phyloP scores from a whole-genome alignment of 1,140 invertebrate species.

The Aphis gossypii region DNA sequence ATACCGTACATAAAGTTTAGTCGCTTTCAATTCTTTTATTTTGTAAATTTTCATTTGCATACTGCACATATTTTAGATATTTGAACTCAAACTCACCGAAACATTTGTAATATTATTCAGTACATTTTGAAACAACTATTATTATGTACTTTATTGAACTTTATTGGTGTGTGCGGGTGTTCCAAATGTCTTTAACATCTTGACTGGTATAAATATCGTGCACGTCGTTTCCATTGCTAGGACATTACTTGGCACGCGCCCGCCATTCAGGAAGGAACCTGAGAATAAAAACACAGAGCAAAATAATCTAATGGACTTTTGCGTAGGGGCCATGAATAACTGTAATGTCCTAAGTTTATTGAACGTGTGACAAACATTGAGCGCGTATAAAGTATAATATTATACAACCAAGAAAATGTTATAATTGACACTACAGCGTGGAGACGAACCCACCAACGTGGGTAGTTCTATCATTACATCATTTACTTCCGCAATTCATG shows the following conservation, averaged over 20 bases:
- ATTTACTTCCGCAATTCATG: neutral
- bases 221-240: slow-evolving; percentile 13
- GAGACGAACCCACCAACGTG: too few relatives aligned
- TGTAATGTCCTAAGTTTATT: slow-evolving; percentile 29
- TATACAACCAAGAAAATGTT: neutral
- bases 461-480: neutral
- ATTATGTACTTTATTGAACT: slow-evolving; percentile 24
- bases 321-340: neutral
- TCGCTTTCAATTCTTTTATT: neutral
- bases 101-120: slow-evolving; percentile 35
- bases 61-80: neutral
- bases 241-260: slow-evolving; percentile 5
- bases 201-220: slow-evolving; percentile 27
- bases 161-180: slow-evolving; percentile 34
- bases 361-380: slow-evolving; percentile 38
- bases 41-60: slow-evolving; percentile 22
- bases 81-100: neutral
- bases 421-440: neutral
- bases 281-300: slow-evolving; percentile 4
- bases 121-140: slow-evolving; percentile 9
- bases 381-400: neutral
- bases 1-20: neutral
- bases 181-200: slow-evolving; percentile 44
- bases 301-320: slow-evolving; percentile 38
- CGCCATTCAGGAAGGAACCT: neutral